These are phyloP conservation scores for Pollenia labialis DNA, from an alignment of 2,888 invertebrate genomes.

Conservation along the genomic window DNA sequence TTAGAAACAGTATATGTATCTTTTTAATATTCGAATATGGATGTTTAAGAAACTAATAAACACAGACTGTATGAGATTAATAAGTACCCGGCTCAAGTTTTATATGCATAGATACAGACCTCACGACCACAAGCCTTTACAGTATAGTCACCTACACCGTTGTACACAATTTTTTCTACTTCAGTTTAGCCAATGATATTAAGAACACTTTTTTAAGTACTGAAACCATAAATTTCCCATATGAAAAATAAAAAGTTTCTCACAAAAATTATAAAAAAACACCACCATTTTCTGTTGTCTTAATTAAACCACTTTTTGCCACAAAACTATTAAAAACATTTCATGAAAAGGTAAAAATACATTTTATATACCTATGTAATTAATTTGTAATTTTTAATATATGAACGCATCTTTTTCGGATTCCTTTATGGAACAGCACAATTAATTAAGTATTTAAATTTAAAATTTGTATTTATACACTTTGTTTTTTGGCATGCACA, in stretches of 20 bases:
- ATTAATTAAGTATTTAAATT: slow-evolving; percentile 4
- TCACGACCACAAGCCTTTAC: slow-evolving; percentile 5
- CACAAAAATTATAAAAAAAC: slow-evolving; percentile 61
- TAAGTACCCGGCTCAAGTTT: background rate
- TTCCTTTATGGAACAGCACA: slow-evolving; percentile 35
- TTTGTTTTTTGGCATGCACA: slow-evolving; percentile 43
- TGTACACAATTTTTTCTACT: background rate
- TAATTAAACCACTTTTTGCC: slow-evolving; percentile 53
- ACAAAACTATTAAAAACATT: slow-evolving; percentile 32
- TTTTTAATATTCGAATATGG: background rate
- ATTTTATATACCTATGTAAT: background rate
- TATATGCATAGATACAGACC: background rate
- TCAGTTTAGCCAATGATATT: slow-evolving; percentile 1
- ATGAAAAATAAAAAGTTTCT: slow-evolving; percentile 36
- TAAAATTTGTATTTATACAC: slow-evolving; percentile 40
- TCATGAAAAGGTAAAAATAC: slow-evolving; percentile 1
- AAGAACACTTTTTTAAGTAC: slow-evolving; percentile 34
- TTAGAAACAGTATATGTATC: background rate
- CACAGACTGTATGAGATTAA: background rate
- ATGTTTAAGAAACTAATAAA: slow-evolving; percentile 6
- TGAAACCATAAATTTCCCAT: slow-evolving; percentile 12
- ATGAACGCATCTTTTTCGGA: background rate
- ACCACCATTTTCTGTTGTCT: slow-evolving; percentile 31
- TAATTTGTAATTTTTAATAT: background rate
- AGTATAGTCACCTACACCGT: background rate